Percentiles rank a stretch among this genome's conserved stretches.
Evolutionary conservation across 2,888 invertebrate species (phyloP).

Genomic region (Caenorhabditis sp.): DNA sequence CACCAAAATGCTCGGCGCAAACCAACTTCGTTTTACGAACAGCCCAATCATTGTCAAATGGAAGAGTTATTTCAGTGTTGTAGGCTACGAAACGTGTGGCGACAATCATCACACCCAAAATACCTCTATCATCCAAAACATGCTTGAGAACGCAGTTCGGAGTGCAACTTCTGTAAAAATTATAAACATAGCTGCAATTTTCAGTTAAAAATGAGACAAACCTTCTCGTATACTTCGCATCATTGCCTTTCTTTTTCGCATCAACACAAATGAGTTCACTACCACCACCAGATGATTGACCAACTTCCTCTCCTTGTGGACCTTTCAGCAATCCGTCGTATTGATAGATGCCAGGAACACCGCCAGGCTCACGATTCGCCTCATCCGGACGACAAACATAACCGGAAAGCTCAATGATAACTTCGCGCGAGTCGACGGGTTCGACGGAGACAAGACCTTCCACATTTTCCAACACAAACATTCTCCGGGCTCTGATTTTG

Average conservation of each 20-base stretch:
- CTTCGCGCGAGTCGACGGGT: conserved; percentile 5
- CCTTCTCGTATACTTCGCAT: conserved; percentile 23
- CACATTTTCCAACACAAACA: conserved; percentile 21
- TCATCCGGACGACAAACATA: conserved; percentile 20
- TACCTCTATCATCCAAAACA: conserved; percentile 19
- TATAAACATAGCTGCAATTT: too few species aligned
- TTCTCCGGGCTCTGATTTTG: conserved; percentile 8
- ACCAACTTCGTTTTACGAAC: conserved; percentile 1
- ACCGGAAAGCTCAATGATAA: conserved; percentile 26
- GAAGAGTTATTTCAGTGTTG: conserved; percentile 34
- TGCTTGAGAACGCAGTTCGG: conserved; percentile 43
- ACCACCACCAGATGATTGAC: not conserved
- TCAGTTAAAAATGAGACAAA: not conserved
- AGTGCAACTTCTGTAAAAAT: conserved; percentile 15
- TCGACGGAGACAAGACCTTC: conserved; percentile 25
- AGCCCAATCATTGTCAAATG: conserved; percentile 33
- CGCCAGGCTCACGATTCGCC: conserved; percentile 13
- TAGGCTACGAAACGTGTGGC: conserved; percentile 21
- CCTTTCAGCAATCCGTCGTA: conserved; percentile 42
- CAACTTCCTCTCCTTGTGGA: conserved; percentile 24
- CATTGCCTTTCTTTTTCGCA: conserved; percentile 26
- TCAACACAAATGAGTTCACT: conserved; percentile 29
- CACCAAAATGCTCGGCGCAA: conserved; percentile 22
- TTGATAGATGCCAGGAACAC: conserved; percentile 12
- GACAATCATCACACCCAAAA: conserved; percentile 31